Conservation (phyloP, 1,140 invertebrate species). For the Pachyrhynchus sulphureomaculatus region DNA sequence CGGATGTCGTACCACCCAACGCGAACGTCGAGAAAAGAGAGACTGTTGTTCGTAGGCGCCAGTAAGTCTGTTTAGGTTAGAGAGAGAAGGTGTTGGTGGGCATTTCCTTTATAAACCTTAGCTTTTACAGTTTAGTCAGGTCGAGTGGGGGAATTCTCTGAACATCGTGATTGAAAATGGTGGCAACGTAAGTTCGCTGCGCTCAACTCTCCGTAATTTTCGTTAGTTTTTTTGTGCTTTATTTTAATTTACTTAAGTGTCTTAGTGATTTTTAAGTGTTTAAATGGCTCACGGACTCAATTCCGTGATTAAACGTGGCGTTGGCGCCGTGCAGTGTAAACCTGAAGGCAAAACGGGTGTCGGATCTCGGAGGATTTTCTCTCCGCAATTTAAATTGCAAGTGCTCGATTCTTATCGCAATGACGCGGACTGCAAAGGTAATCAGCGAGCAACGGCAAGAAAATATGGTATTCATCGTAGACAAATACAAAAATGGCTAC, state of each 20-base stretch:
- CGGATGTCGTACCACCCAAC: conserved; percentile 58
- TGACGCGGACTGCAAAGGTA: conserved; percentile 80
- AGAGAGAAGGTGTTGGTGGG: conserved; percentile 17
- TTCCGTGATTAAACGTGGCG: conserved; percentile 56
- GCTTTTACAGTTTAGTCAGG: conserved; percentile 51
- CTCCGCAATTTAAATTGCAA: conserved; percentile 81
- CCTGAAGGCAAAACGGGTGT: conserved; percentile 57
- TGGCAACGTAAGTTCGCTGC: conserved; percentile 46
- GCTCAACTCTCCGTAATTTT: conserved; percentile 40
- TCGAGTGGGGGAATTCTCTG: conserved; percentile 49
- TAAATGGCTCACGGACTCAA: conserved; percentile 61
- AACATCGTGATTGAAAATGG: conserved; percentile 52
- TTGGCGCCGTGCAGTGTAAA: conserved; percentile 47
- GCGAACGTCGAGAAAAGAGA: conserved; percentile 33
- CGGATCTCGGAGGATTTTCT: conserved; percentile 79
- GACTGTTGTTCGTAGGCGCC: conserved; percentile 22
- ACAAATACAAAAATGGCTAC: conserved; percentile 87
- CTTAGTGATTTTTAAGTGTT: conserved; percentile 38
- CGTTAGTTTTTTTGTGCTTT: conserved; percentile 39
- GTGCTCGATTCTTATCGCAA: conserved; percentile 81
- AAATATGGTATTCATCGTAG: conserved; percentile 84
- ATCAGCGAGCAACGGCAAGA: conserved; percentile 80
- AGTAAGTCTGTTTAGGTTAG: conserved; percentile 8
- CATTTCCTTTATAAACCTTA: conserved; percentile 9
- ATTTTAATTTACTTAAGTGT: conserved; percentile 39